Conservation (phyloP, 2,113 vertebrate genomes). For the Menidia beryllina region DNA sequence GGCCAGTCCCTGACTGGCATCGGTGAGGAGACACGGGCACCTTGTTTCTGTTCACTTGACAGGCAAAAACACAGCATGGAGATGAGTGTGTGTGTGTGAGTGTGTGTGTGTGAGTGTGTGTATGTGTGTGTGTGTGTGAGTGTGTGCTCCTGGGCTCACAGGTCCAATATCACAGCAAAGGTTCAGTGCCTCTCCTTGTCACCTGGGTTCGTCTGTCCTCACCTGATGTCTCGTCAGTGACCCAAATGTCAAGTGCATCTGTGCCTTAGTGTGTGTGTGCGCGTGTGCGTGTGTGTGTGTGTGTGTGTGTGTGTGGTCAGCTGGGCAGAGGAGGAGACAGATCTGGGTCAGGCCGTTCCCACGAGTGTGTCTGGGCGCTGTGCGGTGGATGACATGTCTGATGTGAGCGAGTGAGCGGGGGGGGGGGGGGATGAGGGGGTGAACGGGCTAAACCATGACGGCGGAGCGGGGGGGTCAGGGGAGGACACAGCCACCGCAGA, state of each 20-base stretch:
- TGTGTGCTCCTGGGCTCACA: slow-evolving; percentile 39
- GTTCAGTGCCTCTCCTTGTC: slow-evolving; percentile 77
- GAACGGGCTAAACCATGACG: slow-evolving; percentile 59
- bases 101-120: slow-evolving; percentile 29
- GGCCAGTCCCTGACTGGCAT: slow-evolving; percentile 31
- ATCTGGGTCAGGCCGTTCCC: slow-evolving; percentile 79
- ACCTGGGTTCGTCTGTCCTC: slow-evolving; percentile 75
- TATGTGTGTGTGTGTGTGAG: slow-evolving; percentile 31
- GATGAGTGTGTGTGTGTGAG: slow-evolving; percentile 31
- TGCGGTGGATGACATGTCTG: slow-evolving; percentile 70
- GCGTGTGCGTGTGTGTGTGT: too few species aligned
- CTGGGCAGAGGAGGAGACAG: slow-evolving; percentile 69
- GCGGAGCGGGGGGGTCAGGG: slow-evolving; percentile 59
- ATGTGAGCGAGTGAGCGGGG: slow-evolving; percentile 68
- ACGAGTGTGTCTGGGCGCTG: slow-evolving; percentile 66
- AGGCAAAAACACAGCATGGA: slow-evolving; percentile 40
- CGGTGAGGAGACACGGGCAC: slow-evolving; percentile 24
- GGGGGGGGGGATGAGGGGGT: slow-evolving; percentile 42
- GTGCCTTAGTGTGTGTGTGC: slow-evolving; percentile 38
- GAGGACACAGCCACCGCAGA: slow-evolving; percentile 50
- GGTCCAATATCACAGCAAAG: slow-evolving; percentile 67
- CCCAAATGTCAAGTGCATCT: slow-evolving; percentile 77
- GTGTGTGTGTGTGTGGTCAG: slow-evolving; percentile 61
- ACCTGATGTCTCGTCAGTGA: slow-evolving; percentile 78
- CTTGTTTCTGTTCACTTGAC: slow-evolving; percentile 40